phyloP scores from a whole-genome alignment of 2,888 invertebrate genomes.

The Myopa tessellatipennis region DNA sequence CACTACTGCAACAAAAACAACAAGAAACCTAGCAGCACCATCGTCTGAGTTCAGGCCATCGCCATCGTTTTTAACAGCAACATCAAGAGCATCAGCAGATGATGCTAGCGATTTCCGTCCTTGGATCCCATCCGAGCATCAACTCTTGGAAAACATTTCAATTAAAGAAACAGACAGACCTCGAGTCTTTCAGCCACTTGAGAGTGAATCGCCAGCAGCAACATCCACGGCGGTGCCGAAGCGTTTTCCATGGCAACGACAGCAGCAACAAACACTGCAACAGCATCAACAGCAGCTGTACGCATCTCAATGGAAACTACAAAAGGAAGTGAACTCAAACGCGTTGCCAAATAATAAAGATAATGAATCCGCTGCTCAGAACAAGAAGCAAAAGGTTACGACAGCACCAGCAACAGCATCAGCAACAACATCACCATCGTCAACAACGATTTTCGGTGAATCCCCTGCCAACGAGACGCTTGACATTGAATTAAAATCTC shows the following conservation, averaged over 20 bases:
- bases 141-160: constrained; percentile 57
- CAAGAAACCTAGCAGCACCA: not conserved
- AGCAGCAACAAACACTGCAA: constrained; percentile 24
- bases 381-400: not conserved
- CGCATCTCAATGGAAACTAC: not conserved
- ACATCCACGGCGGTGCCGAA: too few relatives aligned
- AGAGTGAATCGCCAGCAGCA: too few relatives aligned
- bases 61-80: not conserved
- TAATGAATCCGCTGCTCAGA: not conserved
- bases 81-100: constrained; percentile 23
- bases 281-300: not conserved
- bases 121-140: constrained; percentile 49
- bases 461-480: not conserved
- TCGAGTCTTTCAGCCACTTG: constrained; percentile 60
- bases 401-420: not conserved
- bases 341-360: not conserved
- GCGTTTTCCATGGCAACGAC: constrained; percentile 53
- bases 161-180: constrained; percentile 51
- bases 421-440: not conserved
- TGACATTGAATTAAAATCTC: constrained; percentile 51
- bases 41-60: too few relatives aligned
- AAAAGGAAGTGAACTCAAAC: constrained; percentile 3
- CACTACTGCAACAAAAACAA: not conserved
- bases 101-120: constrained; percentile 60
- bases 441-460: not conserved